phyloP scores from a whole-genome alignment of 1,140 invertebrate genomes.

The Apocrypta bakeri region DNA sequence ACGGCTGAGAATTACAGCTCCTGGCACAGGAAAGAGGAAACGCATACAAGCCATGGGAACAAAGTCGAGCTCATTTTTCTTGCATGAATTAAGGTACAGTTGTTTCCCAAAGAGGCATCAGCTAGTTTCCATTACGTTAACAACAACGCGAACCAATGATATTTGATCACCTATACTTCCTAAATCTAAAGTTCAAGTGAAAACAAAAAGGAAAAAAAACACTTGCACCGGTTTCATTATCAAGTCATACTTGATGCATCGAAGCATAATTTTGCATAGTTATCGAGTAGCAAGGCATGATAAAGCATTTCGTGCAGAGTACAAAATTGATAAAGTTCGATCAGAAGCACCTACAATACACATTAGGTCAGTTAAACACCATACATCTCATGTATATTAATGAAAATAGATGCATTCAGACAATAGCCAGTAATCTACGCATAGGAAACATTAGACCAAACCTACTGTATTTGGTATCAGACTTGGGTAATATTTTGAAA shows the following conservation, averaged over 20 bases:
- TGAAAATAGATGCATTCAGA: slow-evolving; percentile 55
- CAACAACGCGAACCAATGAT: too few relatives aligned
- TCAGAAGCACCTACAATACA: slow-evolving; percentile 14
- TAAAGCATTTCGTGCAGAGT: slow-evolving; percentile 20
- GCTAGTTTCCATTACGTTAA: slow-evolving; percentile 12
- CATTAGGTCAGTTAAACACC: neutral
- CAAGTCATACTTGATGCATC: neutral
- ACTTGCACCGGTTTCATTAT: slow-evolving; percentile 22
- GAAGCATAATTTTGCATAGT: slow-evolving; percentile 44
- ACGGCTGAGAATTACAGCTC: slow-evolving; percentile 57
- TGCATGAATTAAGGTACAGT: slow-evolving; percentile 50
- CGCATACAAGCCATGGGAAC: slow-evolving; percentile 56
- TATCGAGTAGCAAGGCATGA: neutral
- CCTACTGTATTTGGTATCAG: neutral
- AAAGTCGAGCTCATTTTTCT: slow-evolving; percentile 57
- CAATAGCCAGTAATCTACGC: slow-evolving; percentile 42
- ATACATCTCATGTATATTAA: slow-evolving; percentile 51
- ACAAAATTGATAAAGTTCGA: slow-evolving; percentile 24
- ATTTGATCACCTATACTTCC: neutral
- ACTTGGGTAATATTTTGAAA: neutral
- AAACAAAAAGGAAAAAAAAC: slow-evolving; percentile 8
- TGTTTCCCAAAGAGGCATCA: slow-evolving; percentile 39
- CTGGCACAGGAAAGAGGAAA: slow-evolving; percentile 59
- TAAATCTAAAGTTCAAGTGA: neutral
- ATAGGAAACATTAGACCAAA: slow-evolving; percentile 25